Evolutionary conservation across 1,140 invertebrate species (phyloP).

Genomic region (Octopus sinensis): DNA sequence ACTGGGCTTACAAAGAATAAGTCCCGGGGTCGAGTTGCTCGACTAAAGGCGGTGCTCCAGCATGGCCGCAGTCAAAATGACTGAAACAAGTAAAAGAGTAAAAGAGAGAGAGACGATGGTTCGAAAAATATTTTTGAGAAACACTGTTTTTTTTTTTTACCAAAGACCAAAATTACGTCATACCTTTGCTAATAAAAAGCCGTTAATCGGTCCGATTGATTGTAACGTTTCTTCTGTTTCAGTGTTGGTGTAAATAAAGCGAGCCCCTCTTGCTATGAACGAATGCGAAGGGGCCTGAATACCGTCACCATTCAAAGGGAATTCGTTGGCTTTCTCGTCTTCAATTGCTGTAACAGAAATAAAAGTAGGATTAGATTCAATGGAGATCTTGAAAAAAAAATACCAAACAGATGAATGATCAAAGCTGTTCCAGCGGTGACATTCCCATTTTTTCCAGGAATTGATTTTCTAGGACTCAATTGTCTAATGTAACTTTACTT

Average conservation of each 20-base stretch:
- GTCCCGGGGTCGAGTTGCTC: no score
- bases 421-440: no score
- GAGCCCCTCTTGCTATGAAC: conserved; percentile 50
- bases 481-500: no score
- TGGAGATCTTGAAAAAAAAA: no score
- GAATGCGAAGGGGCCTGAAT: conserved; percentile 22
- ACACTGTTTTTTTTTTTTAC: neutral
- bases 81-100: neutral
- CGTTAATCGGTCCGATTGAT: conserved; percentile 61
- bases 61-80: neutral
- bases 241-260: conserved; percentile 58
- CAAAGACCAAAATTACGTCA: neutral
- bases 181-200: conserved; percentile 63
- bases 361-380: no score
- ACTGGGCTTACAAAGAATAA: no score
- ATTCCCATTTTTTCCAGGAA: no score
- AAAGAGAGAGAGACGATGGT: neutral
- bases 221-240: conserved; percentile 57
- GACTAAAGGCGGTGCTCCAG: no score
- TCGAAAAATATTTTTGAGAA: neutral
- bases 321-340: conserved; percentile 25
- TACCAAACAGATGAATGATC: no score
- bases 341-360: conserved; percentile 29
- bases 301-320: conserved; percentile 34
- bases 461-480: no score